Conservation (phyloP, 2,113 vertebrate genomes). For the Oncorhynchus masou region DNA sequence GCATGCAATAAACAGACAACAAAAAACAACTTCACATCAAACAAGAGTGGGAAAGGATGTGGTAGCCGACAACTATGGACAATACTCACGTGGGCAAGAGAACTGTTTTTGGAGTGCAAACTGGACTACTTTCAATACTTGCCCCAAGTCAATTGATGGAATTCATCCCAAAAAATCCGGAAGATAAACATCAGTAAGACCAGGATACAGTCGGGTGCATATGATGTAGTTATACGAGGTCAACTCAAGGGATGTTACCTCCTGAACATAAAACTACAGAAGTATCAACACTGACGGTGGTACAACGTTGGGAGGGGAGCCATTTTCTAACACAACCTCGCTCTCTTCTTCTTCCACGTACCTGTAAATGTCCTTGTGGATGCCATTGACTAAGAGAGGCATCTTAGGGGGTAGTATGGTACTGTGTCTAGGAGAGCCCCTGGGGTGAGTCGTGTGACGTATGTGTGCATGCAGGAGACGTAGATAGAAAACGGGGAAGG, state of each 20-base stretch:
- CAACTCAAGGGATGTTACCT: no score
- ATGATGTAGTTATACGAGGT: no score
- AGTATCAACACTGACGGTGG: neutral
- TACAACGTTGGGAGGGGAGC: neutral
- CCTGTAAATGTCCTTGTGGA: conserved; percentile 79
- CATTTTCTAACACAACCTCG: neutral
- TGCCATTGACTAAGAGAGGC: conserved; percentile 82
- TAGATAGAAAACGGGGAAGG: conserved; percentile 17
- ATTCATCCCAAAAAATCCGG: no score
- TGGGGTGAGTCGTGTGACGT: conserved; percentile 58
- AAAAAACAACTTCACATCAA: neutral
- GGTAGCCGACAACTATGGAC: neutral
- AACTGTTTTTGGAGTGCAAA: no score
- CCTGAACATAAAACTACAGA: no score
- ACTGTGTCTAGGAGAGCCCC: conserved; percentile 79
- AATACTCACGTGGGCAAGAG: neutral
- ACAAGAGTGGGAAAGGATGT: conserved; percentile 9
- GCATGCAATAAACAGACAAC: conserved; percentile 44
- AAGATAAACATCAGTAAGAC: no score
- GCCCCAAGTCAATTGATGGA: no score
- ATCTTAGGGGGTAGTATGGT: conserved; percentile 84
- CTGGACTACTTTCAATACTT: no score
- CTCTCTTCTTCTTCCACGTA: conserved; percentile 41
- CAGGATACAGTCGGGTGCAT: no score
- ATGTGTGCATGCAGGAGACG: conserved; percentile 56